These are phyloP conservation scores for Chamaetylas fuelleborni DNA, from an alignment of 2,113 vertebrate genomes.

Conservation along the genomic window DNA sequence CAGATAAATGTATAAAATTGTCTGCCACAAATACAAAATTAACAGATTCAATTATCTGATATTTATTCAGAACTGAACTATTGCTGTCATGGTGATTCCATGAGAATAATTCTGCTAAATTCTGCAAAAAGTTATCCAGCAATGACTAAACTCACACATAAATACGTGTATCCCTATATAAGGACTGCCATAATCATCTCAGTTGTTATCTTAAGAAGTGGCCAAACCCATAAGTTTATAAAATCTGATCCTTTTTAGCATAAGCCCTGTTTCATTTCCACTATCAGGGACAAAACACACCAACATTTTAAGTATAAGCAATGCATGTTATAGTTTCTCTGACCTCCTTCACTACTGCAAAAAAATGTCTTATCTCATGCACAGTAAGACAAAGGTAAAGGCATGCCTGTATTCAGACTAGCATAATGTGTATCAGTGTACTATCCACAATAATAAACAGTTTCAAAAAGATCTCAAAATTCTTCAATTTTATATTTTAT, in stretches of 20 bases:
- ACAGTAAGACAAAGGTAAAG: neutral
- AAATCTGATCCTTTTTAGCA: neutral
- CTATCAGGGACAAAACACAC: neutral
- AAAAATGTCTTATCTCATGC: neutral
- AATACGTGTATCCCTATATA: accelerated
- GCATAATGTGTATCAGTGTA: neutral
- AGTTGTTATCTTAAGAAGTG: neutral
- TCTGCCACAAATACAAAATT: neutral
- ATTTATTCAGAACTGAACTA: neutral
- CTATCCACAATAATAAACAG: neutral
- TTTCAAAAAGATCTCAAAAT: neutral
- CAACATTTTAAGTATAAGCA: neutral
- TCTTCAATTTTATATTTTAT: neutral
- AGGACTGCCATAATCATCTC: neutral
- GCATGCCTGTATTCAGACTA: neutral
- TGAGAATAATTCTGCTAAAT: neutral
- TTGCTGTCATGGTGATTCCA: neutral
- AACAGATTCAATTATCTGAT: neutral
- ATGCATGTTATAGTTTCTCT: neutral
- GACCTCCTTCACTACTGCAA: neutral
- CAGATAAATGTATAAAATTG: neutral
- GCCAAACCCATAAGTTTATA: neutral
- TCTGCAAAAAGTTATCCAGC: neutral
- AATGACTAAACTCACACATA: neutral
- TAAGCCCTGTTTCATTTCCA: neutral